Base-by-base conservation (phyloP, 2,113 vertebrate genomes). In the Gobiocypris rarus region DNA sequence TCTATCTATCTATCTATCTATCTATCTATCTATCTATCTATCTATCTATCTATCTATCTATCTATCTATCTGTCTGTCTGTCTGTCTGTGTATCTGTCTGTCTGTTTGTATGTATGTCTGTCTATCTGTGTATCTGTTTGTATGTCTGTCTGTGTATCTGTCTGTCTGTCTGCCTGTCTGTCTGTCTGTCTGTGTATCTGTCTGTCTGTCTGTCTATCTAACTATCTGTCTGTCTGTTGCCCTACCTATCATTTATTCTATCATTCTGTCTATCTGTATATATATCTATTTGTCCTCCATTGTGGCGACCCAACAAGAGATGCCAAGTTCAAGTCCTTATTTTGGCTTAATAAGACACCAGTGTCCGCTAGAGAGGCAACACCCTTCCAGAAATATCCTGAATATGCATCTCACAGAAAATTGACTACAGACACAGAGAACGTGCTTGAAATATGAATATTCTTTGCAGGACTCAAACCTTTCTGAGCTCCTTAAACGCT, bases 161-260 rank as follows among this genome's bases (percentile, higher is more conserved):
- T 56, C 54, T 3, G 0, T 56, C 52, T 6, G 8, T 56, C 7
- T 0, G 8, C n/a, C 52, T 1, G 17, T 54, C 52, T 3, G 3
- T 3, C 2, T 9, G 1, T 52, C 48, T 14, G 0, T 1, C 48
- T 52, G 0, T 52, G 0, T 14, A 1, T 15, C 13, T 15, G 5
- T 52, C 48, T 54, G 0, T 54, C 56, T n/a, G 0, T 58, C 56
- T 58, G 11, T 56, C 52, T 56, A 0, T 56, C 0, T 2, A 1
- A 22, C 54, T 19, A 9, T 56, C 50, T 17, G 0, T 52, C 50
- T 19, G 31, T 31, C 31, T 31, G 31, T n/a, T n/a, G n/a, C n/a
- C n/a, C n/a, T n/a, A n/a, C n/a, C n/a, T n/a, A n/a, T n/a, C n/a
- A n/a, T n/a, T n/a, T n/a, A n/a, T n/a, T n/a, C n/a, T n/a, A n/a